Percentiles rank a stretch among this genome's conserved stretches.
Conservation (phyloP, 2,797 vertebrate species). For the Phoebastria nigripes region DNA sequence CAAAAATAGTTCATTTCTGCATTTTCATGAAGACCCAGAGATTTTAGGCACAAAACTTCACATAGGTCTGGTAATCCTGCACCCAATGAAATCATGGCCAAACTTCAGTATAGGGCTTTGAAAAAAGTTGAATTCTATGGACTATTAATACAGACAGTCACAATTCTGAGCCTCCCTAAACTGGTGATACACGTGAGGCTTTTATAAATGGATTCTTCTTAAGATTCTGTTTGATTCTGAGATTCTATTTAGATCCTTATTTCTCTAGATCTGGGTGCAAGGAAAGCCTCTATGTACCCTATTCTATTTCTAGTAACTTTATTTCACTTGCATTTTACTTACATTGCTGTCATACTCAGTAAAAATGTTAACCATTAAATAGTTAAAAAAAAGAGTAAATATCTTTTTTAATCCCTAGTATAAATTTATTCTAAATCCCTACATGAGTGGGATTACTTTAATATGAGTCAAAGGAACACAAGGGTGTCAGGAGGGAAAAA, state of each 20-base stretch:
- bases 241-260: background rate
- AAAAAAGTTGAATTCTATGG: background rate
- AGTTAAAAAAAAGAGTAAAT: background rate
- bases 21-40: background rate
- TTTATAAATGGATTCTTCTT: background rate
- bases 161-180: background rate
- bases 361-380: background rate
- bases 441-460: background rate
- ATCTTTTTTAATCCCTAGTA: background rate
- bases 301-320: background rate
- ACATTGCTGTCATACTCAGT: background rate
- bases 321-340: background rate
- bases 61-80: background rate
- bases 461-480: background rate
- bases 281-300: background rate
- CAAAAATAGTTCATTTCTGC: background rate
- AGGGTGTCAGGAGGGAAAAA: background rate
- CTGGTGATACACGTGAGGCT: rapidly evolving
- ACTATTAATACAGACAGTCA: background rate
- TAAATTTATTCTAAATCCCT: background rate
- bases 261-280: background rate
- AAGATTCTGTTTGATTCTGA: background rate
- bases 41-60: background rate
- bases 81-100: background rate
- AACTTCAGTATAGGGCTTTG: background rate